Evolutionary conservation across 2,113 vertebrate species (phyloP), one percentile per base, ranked within the genome.

Genomic region (Peromyscus polionotus): DNA sequence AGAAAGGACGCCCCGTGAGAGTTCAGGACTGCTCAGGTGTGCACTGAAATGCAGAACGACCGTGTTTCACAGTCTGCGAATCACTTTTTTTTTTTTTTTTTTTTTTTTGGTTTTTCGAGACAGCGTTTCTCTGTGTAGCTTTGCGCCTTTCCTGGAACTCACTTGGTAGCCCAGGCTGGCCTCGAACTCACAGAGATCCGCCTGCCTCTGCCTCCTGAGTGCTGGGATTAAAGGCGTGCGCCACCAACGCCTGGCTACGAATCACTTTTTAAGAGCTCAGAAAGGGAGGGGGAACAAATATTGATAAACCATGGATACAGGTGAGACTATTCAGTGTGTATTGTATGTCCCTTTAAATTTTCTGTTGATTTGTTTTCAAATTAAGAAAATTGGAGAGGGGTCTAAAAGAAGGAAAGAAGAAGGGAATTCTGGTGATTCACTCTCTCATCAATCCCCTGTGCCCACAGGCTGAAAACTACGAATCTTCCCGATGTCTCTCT

Each of bases 331-430:
- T 24, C 7, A 14, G 36, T 76, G 10, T 36, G 65, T 31, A 16
- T 10, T 39, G 24, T 33, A 42, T 17, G 5, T 36, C 79, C 42
- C 65, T 92, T 73, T 42, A 28, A 19, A 39, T 87, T 93, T 68
- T 73, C 85, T 59, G 45, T 20, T 31, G 54, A 84, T 84, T 91
- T 88, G 68, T 79, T 92, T 95, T 86, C 36, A 75, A 79, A 73
- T 61, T 72, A 51, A 94, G 89, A 87, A 22, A 48, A 36, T 61
- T 5, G 14, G 22, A 22, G 54, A 8, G 3, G 3, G 28, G 7
- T n/a, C 14, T 39, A 36, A 9, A 28, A 84, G 57, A 42, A 84
- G 57, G 59, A 61, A 51, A 80, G 42, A 57, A 68, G 39, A 70
- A 24, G 16, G 7, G 48, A 90, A 17, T 28, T 20, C 39, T 61